These are phyloP conservation scores for Nomada hirtipes DNA, from an alignment of 2,888 invertebrate species.

Conservation along the genomic window DNA sequence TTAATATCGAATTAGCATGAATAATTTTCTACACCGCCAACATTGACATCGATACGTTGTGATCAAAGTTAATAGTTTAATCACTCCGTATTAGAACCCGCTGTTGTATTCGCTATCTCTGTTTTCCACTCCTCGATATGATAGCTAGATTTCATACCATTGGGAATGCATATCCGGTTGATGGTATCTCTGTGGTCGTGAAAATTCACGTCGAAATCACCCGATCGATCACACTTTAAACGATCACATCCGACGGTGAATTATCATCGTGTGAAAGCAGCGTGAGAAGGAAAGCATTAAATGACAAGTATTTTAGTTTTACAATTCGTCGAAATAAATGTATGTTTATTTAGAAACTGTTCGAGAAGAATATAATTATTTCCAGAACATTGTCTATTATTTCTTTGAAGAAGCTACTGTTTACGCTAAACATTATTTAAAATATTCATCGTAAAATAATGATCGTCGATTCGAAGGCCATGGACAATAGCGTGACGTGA, in stretches of 20 bases:
- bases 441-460: not conserved
- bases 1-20: constrained; percentile 18
- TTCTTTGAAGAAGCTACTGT: not conserved
- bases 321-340: not conserved
- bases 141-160: constrained; percentile 12
- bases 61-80: constrained; percentile 45
- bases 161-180: not conserved
- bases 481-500: constrained; percentile 1
- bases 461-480: constrained; percentile 1
- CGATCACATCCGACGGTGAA: not conserved
- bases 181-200: not conserved
- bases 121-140: constrained; percentile 31
- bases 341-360: not conserved
- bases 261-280: too few relatives aligned
- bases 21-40: constrained; percentile 29
- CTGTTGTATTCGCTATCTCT: constrained; percentile 19
- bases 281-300: too few relatives aligned
- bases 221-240: not conserved
- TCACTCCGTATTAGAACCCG: constrained; percentile 26
- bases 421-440: not conserved
- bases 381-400: not conserved
- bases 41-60: constrained; percentile 26
- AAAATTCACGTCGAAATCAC: constrained; percentile 32
- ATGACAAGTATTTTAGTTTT: too few relatives aligned
- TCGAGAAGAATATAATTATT: not conserved